phyloP scores from a whole-genome alignment of 2,888 invertebrate genomes.

The Drosophila mayaguana region DNA sequence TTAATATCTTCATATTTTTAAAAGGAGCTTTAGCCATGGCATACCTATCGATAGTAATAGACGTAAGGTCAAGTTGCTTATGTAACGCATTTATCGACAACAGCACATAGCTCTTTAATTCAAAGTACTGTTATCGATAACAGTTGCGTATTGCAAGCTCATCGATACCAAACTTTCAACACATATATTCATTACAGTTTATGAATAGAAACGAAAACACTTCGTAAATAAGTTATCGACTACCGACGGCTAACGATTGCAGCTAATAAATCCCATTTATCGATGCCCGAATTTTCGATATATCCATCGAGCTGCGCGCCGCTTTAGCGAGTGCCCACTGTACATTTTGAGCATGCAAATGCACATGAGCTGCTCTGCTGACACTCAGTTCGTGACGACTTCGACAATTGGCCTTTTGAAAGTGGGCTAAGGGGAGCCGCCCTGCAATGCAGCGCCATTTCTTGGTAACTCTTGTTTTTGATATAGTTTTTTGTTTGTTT shows the following conservation, averaged over 20 bases:
- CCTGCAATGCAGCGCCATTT: slow-evolving; percentile 22
- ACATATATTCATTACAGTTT: too few relatives aligned
- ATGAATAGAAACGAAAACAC: not conserved
- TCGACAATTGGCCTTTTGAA: slow-evolving; percentile 40
- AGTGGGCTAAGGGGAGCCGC: slow-evolving; percentile 13
- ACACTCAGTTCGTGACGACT: slow-evolving; percentile 61
- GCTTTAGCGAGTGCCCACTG: slow-evolving; percentile 25
- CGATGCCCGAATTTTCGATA: not conserved
- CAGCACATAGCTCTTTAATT: too few relatives aligned
- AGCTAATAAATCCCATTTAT: not conserved
- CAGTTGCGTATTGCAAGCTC: too few relatives aligned
- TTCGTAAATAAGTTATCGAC: not conserved
- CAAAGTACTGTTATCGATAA: too few relatives aligned
- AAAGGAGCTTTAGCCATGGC: too few relatives aligned
- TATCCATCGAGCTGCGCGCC: too few relatives aligned
- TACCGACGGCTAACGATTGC: not conserved
- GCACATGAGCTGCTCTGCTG: slow-evolving; percentile 49
- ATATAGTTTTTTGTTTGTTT: slow-evolving; percentile 8
- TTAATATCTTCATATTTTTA: too few relatives aligned
- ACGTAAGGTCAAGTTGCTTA: too few relatives aligned
- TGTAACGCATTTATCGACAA: too few relatives aligned
- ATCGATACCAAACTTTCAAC: too few relatives aligned
- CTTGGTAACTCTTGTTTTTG: slow-evolving; percentile 26
- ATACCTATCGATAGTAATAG: too few relatives aligned
- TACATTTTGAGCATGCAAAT: slow-evolving; percentile 42